Base-by-base conservation (phyloP, 2,797 vertebrate genomes). In the Sorex maritimensis region DNA sequence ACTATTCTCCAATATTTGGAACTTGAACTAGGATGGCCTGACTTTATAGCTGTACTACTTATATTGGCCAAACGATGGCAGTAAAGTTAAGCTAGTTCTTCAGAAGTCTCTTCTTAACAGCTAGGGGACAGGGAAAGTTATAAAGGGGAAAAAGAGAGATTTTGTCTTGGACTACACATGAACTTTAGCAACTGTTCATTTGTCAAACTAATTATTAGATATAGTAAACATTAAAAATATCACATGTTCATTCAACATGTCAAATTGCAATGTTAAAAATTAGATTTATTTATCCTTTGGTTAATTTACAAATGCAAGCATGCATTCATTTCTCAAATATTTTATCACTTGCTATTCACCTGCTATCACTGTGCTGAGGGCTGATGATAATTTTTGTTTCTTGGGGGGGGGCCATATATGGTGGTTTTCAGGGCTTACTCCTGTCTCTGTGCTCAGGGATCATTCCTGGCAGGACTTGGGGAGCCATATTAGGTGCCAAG, bases 21-120 rank as follows among this genome's bases (percentile, higher is more conserved):
- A 80, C 41, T 34, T 52, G 69, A 85, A 81, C 61, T 15, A 15
- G 0, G 34, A 3, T 15, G 13, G 5, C 17, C 24, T 73, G 13
- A 71, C 23, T 77, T 91, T 82, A 30, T 46, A 6, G 28, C 71
- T 91, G 77, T 69, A 73, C 17, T 82, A 21, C 17, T 69, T 52
- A 91, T 23, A 93, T 86, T 83, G 55, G 93, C 83, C 96, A 90
- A 58, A 90, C 96, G 97, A 96, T 96, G 97, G 96, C 96, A 97
- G 96, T 94, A 95, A 52, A 28, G 81, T 91, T 92, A 82, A 96
- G 82, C 72, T 52, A 26, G 58, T 86, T 77, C 83, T 77, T 77
- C 38, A 19, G 46, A 28, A 6, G 30, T 5, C n/a, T 2, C 65
- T 46, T 65, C 19, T 46, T 68, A 23, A 41, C n/a, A 15, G 1